Evolutionary conservation across 2,113 vertebrate species (phyloP).

Genomic region (Petromus typicus): DNA sequence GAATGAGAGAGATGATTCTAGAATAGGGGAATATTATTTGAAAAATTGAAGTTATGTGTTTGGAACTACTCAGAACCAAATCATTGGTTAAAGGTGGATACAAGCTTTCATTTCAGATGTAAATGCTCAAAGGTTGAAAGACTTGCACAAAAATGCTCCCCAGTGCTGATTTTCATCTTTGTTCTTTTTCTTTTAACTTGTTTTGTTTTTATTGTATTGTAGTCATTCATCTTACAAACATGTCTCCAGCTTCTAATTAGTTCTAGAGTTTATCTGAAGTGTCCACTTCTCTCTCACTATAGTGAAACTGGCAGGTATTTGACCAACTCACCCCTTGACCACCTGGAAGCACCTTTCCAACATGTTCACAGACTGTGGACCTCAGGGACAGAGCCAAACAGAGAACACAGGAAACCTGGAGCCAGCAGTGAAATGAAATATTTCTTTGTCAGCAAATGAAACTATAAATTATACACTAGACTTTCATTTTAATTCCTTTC

Average conservation of each 20-base stretch:
- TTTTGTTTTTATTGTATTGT: not conserved
- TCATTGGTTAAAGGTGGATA: not conserved
- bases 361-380: not conserved
- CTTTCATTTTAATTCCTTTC: not conserved
- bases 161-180: not conserved
- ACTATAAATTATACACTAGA: not conserved
- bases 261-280: conserved; percentile 14
- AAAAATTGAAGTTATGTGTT: not conserved
- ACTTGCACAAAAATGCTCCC: not conserved
- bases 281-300: not conserved
- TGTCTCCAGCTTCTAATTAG: conserved; percentile 21
- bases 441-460: not conserved
- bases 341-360: not conserved
- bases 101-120: not conserved
- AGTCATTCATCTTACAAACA: not conserved
- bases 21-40: not conserved
- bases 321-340: not conserved
- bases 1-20: not conserved
- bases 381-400: not conserved
- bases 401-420: not conserved
- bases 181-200: not conserved
- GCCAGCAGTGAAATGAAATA: not conserved
- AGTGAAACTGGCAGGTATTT: not conserved
- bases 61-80: not conserved
- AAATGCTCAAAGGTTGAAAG: not conserved